Evolutionary conservation across 2,888 invertebrate genomes (phyloP).

Genomic region (Norana najaformis): DNA sequence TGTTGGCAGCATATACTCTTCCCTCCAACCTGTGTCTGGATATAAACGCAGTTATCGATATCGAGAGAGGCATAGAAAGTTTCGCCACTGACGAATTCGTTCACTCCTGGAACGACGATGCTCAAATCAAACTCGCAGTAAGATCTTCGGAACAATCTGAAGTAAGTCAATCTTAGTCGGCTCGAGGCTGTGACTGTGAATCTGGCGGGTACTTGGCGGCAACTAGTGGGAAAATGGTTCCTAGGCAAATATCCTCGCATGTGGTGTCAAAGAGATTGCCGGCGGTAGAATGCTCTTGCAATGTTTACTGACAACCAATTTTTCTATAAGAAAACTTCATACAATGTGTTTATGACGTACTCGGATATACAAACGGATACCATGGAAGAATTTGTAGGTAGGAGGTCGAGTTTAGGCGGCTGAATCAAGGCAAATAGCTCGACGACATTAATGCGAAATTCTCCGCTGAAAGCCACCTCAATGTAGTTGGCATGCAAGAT

Average conservation of each 20-base stretch:
- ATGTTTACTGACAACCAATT: background rate
- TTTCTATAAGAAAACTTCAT: background rate
- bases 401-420: background rate
- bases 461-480: background rate
- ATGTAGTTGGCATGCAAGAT: background rate
- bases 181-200: background rate
- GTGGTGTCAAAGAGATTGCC: background rate
- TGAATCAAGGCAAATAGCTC: background rate
- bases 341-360: background rate
- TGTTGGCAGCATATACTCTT: no score
- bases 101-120: background rate
- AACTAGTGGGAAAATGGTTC: background rate
- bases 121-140: background rate
- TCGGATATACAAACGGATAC: background rate
- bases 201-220: background rate
- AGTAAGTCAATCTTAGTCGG: background rate
- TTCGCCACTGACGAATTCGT: background rate
- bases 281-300: background rate
- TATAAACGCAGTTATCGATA: fast-evolving
- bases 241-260: background rate
- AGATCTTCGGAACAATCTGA: background rate
- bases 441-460: background rate
- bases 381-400: background rate
- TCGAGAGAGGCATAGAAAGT: background rate
- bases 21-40: background rate